Base-by-base conservation (phyloP, 2,113 vertebrate genomes). In the Psittacula cyanocephala region DNA sequence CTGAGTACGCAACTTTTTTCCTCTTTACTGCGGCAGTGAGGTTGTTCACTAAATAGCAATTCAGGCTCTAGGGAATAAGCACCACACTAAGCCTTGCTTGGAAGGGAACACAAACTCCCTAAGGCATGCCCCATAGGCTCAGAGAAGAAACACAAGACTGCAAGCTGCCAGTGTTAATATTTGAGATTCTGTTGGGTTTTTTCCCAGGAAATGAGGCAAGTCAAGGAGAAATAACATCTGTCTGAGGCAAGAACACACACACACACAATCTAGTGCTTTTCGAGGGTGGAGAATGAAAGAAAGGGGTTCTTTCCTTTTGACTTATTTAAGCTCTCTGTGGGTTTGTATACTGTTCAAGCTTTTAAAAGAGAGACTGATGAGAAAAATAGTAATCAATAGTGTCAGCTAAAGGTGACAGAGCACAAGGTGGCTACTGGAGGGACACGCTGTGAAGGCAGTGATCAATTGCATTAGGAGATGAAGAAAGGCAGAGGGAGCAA, bases 171-270 rank as follows among this genome's bases (percentile, higher is more conserved):
- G 15, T 55, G 64, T 78, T 97, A 94, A 88, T 82, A 91, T 88
- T 20, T 76, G 93, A 94, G 75, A 93, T 86, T 85, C 44, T 79
- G 55, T 33, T 95, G 57, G 7, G 27, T 91, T 92, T 85, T 85
- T 95, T 28, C 78, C 35, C 43, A 60, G 81, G 65, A 93, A 97
- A 78, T 88, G 24, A 96, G 72, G 53, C 46, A 90, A 92, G 86
- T 72, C 84, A 93, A 91, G 82, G 52, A 95, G 82, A 95, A 97
- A 90, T 77, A 94, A 88, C 88, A 86, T 77, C 83, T 95, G 86
- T 95, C 72, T 81, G 71, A 89, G 52, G 47, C 29, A 89, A 88
- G 89, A 83, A 77, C 43, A 89, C 67, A 85, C 50, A 75, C 50
- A 81, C 43, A 55, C 25, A 80, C 55, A 89, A 60, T 86, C 64